These are phyloP conservation scores for Genyomyrus donnyi DNA, from an alignment of 2,113 vertebrate species.

Conservation along the genomic window DNA sequence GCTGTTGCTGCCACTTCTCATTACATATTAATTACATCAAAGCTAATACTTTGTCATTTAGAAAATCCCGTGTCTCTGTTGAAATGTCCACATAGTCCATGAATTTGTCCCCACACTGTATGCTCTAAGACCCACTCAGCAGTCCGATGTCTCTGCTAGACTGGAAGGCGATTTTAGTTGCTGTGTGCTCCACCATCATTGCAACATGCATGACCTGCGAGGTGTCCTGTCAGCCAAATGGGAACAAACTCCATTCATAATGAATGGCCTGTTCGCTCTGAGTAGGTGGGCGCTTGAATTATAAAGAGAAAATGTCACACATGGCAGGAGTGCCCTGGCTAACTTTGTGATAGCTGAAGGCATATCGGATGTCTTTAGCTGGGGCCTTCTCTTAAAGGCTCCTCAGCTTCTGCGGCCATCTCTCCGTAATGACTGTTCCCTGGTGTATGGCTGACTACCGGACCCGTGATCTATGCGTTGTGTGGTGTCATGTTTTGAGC, in stretches of 20 bases:
- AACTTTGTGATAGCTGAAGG: background rate
- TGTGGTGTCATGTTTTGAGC: background rate
- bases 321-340: background rate
- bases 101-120: background rate
- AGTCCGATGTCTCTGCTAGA: background rate
- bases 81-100: background rate
- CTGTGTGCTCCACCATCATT: background rate
- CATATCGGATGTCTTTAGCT: background rate
- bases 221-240: conserved; percentile 18
- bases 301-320: conserved; percentile 28
- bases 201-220: background rate
- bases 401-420: background rate
- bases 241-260: conserved; percentile 38
- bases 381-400: background rate
- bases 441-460: background rate
- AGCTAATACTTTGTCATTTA: background rate
- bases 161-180: background rate
- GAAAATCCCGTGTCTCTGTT: background rate
- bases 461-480: background rate
- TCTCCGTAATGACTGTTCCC: background rate
- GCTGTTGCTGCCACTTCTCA: background rate
- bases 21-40: background rate
- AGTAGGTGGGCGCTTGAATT: conserved; percentile 26
- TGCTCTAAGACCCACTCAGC: background rate
- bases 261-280: conserved; percentile 31